Evolutionary conservation across 2,113 vertebrate species (phyloP).

Genomic region (Heterotis niloticus): DNA sequence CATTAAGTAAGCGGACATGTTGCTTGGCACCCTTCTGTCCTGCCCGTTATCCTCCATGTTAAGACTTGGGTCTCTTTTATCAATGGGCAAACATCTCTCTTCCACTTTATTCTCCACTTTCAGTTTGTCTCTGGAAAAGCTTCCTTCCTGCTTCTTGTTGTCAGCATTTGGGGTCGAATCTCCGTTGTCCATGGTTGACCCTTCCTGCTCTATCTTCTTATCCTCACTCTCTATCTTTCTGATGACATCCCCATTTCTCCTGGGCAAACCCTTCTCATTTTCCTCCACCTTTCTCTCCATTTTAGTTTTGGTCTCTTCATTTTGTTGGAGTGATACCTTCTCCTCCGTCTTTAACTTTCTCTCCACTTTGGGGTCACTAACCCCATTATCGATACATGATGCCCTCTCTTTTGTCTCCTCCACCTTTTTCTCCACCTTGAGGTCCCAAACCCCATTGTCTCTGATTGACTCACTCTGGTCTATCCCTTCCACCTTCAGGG

Average conservation of each 20-base stretch:
- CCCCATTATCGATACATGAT: not conserved
- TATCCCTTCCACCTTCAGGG: conserved; percentile 72
- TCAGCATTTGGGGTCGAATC: not conserved
- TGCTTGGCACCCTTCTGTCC: not conserved
- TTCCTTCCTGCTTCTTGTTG: not conserved
- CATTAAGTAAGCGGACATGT: not conserved
- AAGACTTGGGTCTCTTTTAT: not conserved
- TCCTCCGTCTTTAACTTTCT: not conserved
- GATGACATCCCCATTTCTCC: not conserved
- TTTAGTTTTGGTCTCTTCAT: not conserved
- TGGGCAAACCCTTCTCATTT: not conserved
- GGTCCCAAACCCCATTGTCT: not conserved
- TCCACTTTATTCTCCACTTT: not conserved
- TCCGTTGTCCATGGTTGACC: not conserved
- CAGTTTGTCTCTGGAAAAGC: not conserved
- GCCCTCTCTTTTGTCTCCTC: conserved; percentile 1
- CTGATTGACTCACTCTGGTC: not conserved
- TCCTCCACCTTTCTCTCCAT: not conserved
- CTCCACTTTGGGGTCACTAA: not conserved
- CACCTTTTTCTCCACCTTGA: not conserved
- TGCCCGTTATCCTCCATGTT: not conserved
- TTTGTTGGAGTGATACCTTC: not conserved
- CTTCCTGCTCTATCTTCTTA: not conserved
- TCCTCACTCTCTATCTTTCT: not conserved
- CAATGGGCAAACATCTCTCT: not conserved